Conservation (phyloP, 2,113 vertebrate species). For the Anarhynchus alexandrinus region DNA sequence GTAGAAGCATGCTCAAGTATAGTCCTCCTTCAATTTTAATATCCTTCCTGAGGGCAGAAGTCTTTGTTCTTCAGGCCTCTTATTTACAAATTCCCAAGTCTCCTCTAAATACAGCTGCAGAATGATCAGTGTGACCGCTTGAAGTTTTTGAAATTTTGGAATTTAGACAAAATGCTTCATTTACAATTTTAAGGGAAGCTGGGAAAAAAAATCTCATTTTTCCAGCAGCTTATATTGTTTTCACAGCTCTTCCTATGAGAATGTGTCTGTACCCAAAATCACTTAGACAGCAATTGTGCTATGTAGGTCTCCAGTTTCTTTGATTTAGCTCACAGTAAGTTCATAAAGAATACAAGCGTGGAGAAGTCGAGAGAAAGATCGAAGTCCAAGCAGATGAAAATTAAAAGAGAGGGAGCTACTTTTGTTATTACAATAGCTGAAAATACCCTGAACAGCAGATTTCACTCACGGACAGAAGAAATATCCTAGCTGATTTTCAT, state of each 20-base stretch:
- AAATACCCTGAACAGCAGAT: not conserved
- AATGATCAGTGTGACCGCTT: not conserved
- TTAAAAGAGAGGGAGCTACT: not conserved
- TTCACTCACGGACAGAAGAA: not conserved
- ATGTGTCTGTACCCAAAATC: not conserved
- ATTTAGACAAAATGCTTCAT: not conserved
- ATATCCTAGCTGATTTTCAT: not conserved
- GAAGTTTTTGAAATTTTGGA: not conserved
- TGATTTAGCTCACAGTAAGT: not conserved
- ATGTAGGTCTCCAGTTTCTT: not conserved
- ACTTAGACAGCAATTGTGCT: not conserved
- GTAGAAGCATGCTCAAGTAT: not conserved
- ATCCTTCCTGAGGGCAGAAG: not conserved
- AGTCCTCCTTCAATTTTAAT: slow-evolving; percentile 29
- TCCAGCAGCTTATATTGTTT: not conserved
- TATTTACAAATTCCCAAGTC: not conserved
- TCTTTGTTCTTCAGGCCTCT: slow-evolving; percentile 16
- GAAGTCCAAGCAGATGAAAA: not conserved
- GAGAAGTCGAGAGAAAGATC: not conserved
- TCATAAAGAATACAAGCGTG: not conserved
- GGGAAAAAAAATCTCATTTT: rapidly evolving
- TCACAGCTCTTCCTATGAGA: not conserved
- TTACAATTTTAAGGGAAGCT: not conserved
- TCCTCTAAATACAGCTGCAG: not conserved
- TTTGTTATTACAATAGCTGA: not conserved